Percentiles rank a stretch among this genome's conserved stretches.
phyloP scores from a whole-genome alignment of 2,888 invertebrate genomes.

The Meliscaeva auricollis region DNA sequence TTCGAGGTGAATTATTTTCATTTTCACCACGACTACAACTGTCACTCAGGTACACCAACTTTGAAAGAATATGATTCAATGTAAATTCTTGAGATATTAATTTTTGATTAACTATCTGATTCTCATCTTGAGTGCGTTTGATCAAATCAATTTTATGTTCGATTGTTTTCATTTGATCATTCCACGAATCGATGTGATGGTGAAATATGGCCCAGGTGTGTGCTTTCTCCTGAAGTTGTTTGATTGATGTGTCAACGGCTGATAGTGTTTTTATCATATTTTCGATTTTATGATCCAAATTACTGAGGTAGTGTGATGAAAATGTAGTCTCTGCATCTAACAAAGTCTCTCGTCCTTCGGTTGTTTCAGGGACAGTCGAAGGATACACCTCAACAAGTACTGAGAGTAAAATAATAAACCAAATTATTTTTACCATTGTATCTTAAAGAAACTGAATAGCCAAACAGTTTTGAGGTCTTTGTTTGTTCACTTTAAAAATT shows the following conservation, averaged over 20 bases:
- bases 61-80: slow-evolving; percentile 82
- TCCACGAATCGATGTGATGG: slow-evolving; percentile 85
- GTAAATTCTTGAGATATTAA: slow-evolving; percentile 83
- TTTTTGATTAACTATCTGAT: slow-evolving; percentile 78
- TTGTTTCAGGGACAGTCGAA: slow-evolving; percentile 35
- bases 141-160: slow-evolving; percentile 85
- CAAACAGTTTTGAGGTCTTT: not conserved
- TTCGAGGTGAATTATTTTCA: slow-evolving; percentile 46
- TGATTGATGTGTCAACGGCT: slow-evolving; percentile 84
- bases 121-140: slow-evolving; percentile 81
- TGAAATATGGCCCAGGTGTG: slow-evolving; percentile 86
- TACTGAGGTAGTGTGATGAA: slow-evolving; percentile 59
- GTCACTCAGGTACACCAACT: slow-evolving; percentile 82
- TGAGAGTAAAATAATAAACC: slow-evolving; percentile 29
- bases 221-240: slow-evolving; percentile 84
- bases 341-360: not conserved
- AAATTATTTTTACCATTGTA: not conserved
- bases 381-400: slow-evolving; percentile 47
- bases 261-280: slow-evolving; percentile 82
- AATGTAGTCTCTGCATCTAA: slow-evolving; percentile 13
- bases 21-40: slow-evolving; percentile 58
- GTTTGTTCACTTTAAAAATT: not conserved
- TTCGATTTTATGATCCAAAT: slow-evolving; percentile 84
- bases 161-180: slow-evolving; percentile 85
- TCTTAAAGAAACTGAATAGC: not conserved